Percentiles rank a stretch among this genome's conserved stretches.
Evolutionary conservation across 2,113 vertebrate species (phyloP).

Genomic region (Argyrosomus japonicus): DNA sequence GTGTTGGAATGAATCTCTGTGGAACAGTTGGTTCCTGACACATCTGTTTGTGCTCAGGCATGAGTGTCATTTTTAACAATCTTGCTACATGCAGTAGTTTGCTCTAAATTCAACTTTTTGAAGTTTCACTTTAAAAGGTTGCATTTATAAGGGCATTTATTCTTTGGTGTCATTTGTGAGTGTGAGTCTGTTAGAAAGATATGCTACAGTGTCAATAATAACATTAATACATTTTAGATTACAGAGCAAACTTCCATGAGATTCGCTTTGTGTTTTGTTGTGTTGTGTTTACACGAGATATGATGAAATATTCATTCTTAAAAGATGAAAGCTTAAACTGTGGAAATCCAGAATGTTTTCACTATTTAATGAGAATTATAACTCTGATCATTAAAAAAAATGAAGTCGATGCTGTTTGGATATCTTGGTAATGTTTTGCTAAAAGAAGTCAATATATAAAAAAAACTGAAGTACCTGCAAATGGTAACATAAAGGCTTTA

Average conservation of each 20-base stretch:
- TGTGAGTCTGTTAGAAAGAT: not conserved
- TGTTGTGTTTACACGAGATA: too few relatives aligned
- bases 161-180: not conserved
- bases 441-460: too few relatives aligned
- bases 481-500: too few relatives aligned
- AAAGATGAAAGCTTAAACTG: not conserved
- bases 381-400: too few relatives aligned
- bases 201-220: not conserved
- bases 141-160: not conserved
- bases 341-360: not conserved
- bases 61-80: constrained; percentile 35
- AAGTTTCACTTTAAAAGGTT: not conserved
- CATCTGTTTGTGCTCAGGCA: constrained; percentile 47
- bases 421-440: too few relatives aligned
- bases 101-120: constrained; percentile 5
- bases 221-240: not conserved
- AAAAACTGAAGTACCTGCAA: too few relatives aligned
- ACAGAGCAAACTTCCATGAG: not conserved
- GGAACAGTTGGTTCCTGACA: constrained; percentile 43
- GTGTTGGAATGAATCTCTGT: constrained; percentile 9
- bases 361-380: not conserved
- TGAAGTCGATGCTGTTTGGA: not conserved
- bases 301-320: not conserved
- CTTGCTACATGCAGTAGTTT: not conserved
- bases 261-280: not conserved